phyloP scores from a whole-genome alignment of 2,888 invertebrate genomes.

The Xestia xanthographa region DNA sequence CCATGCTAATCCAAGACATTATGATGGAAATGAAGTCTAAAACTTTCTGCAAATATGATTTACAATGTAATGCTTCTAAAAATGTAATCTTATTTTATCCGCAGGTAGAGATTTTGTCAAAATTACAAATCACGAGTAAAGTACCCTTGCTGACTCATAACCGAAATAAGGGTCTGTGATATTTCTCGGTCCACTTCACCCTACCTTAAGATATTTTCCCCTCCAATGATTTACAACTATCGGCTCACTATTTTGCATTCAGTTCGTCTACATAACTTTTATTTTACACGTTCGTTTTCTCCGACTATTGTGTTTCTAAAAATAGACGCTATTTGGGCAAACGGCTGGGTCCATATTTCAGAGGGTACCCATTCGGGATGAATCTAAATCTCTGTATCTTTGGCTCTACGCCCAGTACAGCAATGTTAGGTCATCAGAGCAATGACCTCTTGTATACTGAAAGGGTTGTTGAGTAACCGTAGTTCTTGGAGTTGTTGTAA shows the following conservation, averaged over 20 bases:
- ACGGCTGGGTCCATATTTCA: conserved; percentile 79
- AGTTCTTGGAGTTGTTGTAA: conserved; percentile 20
- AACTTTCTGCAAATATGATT: conserved; percentile 48
- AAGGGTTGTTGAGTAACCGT: conserved; percentile 51
- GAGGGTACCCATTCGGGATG: conserved; percentile 75
- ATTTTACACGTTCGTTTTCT: conserved; percentile 61
- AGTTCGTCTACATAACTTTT: conserved; percentile 55
- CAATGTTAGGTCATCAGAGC: conserved; percentile 74
- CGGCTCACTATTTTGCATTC: conserved; percentile 47
- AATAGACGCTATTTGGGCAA: conserved; percentile 76
- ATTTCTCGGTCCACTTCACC: conserved; percentile 37
- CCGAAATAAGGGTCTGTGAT: conserved; percentile 26
- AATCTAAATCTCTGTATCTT: conserved; percentile 82
- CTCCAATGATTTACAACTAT: conserved; percentile 46
- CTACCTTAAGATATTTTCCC: conserved; percentile 25
- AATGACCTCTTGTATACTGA: conserved; percentile 74
- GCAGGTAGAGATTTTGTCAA: conserved; percentile 2
- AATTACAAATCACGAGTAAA: conserved; percentile 26
- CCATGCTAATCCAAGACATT: conserved; percentile 47
- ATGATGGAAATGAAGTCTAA: conserved; percentile 43
- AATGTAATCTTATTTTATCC: conserved; percentile 13
- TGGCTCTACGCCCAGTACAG: conserved; percentile 78
- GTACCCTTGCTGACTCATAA: conserved; percentile 27
- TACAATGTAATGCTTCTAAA: conserved; percentile 30
- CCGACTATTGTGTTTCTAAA: conserved; percentile 69